Base-by-base conservation (phyloP, 2,113 vertebrate genomes). In the Mus spicilegus region DNA sequence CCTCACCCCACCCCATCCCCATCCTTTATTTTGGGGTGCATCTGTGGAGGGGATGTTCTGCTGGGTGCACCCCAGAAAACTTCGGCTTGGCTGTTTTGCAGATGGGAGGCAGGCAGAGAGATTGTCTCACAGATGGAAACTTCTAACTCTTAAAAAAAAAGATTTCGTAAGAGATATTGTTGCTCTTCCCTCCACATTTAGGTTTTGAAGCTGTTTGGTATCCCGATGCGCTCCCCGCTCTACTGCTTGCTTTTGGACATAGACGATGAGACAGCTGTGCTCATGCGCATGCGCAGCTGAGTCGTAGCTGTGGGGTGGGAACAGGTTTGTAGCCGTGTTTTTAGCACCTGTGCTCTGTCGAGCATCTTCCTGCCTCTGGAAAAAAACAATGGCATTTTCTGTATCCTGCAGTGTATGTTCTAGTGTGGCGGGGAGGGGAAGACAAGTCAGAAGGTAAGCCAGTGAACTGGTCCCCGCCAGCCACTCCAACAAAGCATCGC, bases 1-100 rank as follows among this genome's bases (percentile, higher is more conserved):
- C 5, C 11, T 36, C 19, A 13, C 20, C n/a, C n/a, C 69, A 20
- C 2, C 10, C 82, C n/a, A 3, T 6, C 24, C 36, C 63, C 3
- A 20, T 33, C 46, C 54, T 78, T 87, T 13, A 12, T 7, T 42
- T 61, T 65, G 39, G 39, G 54, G 51, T 46, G 24, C n/a, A 0
- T 51, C 30, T 54, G 13, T 1, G 36, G 70, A 28, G 91, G 56
- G 86, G 28, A 2, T 0, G 4, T 36, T 65, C 14, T 20, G 24
- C 5, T 14, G 42, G 0, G 12, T 17, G 0, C 2, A 11, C 56
- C 49, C 5, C 1, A 0, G 80, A n/a, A 58, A 26, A 8, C 0
- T 0, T 56, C 16, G 0, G 69, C 3, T 39, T 46, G 13, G 39
- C 61, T 39, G 67, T n/a, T 10, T 5, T 78, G 87, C 69, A 90